Evolutionary conservation across 1,140 invertebrate genomes (phyloP).

Genomic region (Plodia interpunctella): DNA sequence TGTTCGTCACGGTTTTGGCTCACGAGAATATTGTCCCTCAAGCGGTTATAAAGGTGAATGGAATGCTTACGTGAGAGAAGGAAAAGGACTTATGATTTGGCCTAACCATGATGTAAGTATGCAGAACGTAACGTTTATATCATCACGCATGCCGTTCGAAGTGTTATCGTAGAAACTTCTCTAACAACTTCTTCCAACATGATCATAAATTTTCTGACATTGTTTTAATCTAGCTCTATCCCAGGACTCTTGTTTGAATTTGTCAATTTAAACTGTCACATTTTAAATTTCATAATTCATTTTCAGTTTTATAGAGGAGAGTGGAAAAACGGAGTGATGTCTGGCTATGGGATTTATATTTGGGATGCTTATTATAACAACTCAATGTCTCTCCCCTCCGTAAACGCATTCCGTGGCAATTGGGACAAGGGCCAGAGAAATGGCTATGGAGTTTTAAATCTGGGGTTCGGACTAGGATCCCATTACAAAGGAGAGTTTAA

Average conservation of each 20-base stretch:
- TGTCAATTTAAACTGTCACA: too few species aligned
- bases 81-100: constrained; percentile 78
- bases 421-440: constrained; percentile 75
- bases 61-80: constrained; percentile 67
- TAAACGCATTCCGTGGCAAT: constrained; percentile 73
- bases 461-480: constrained; percentile 74
- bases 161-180: too few species aligned
- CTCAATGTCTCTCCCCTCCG: constrained; percentile 69
- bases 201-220: too few species aligned
- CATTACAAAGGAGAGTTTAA: constrained; percentile 77
- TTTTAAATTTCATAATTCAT: background rate
- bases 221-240: too few species aligned
- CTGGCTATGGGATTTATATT: constrained; percentile 77
- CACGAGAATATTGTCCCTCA: constrained; percentile 63
- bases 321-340: constrained; percentile 77
- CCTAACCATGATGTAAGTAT: constrained; percentile 75
- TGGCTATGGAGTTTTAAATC: constrained; percentile 74
- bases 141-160: too few species aligned
- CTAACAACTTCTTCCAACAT: too few species aligned
- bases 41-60: constrained; percentile 78
- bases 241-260: too few species aligned
- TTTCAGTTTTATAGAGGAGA: constrained; percentile 75
- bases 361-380: constrained; percentile 76
- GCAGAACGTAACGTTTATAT: too few species aligned
- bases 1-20: constrained; percentile 70